phyloP scores from a whole-genome alignment of 2,888 invertebrate species.

The Orchesella flavescens region DNA sequence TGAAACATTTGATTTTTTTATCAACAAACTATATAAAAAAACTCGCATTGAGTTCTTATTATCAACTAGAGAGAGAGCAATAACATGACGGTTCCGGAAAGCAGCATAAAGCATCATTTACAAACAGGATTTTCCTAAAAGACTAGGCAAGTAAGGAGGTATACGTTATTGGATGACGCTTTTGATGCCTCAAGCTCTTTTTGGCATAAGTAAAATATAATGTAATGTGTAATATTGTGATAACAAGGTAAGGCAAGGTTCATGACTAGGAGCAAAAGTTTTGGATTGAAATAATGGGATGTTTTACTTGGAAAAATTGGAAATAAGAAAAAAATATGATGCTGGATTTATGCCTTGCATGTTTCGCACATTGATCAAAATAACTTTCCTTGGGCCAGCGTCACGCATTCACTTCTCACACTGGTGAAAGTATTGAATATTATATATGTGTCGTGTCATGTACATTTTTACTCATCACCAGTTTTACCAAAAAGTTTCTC shows the following conservation, averaged over 20 bases:
- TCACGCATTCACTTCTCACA: too few species aligned
- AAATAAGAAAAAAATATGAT: background rate
- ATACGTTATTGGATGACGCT: background rate
- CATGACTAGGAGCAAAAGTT: conserved; percentile 7
- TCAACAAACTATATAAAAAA: background rate
- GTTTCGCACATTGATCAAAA: background rate
- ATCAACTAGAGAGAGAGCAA: background rate
- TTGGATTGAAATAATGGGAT: conserved; percentile 12
- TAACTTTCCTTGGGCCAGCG: background rate
- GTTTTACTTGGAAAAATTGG: conserved; percentile 24
- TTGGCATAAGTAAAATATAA: too few species aligned
- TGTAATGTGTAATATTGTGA: background rate
- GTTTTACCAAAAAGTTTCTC: too few species aligned
- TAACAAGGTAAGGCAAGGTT: background rate
- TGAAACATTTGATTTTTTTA: conserved; percentile 26
- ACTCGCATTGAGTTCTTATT: background rate
- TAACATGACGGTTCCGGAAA: background rate
- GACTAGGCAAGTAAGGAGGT: conserved; percentile 21
- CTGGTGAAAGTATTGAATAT: too few species aligned
- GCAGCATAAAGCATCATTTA: conserved; percentile 5
- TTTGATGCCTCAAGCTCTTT: conserved; percentile 23
- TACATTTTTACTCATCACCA: too few species aligned
- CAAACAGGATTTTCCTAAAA: conserved; percentile 1
- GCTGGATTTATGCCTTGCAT: background rate
- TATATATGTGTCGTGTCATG: too few species aligned